Evolutionary conservation across 1,140 invertebrate genomes (phyloP), one percentile per base, ranked within the genome.

Genomic region (Fopius arisanus): DNA sequence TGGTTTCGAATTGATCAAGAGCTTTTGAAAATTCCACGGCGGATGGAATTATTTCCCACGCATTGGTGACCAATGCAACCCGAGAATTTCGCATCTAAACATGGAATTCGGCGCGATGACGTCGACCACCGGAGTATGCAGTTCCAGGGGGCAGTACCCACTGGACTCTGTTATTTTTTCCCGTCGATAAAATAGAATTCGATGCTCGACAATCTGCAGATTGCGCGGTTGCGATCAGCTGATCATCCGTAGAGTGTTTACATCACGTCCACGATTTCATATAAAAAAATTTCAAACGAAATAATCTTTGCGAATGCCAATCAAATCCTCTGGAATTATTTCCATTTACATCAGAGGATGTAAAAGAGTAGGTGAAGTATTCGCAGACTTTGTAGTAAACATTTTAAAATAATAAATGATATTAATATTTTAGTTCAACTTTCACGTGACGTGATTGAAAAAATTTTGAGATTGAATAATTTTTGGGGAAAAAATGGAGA

Each of bases 401-500:
- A n/a, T n/a, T n/a, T n/a, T n/a, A n/a, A n/a, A n/a, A n/a, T n/a
- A n/a, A n/a, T n/a, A n/a, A n/a, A n/a, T n/a, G n/a, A n/a, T n/a
- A n/a, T n/a, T n/a, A 43, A 43, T 43, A 19, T 19, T 19, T 51
- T 16, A 51, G n/a, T 51, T 16, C n/a, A 51, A 14, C n/a, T n/a
- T n/a, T 37, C 12, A 37, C 33, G 12, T 37, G 12, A 29, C n/a
- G n/a, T n/a, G n/a, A 26, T 65, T 65, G 10, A 7, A 7, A 43
- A 41, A 43, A 59, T 59, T 59, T 59, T 26, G 7, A 31, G 48
- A 29, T 40, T 66, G 10, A 21, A 7, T 31, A 40, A 69, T 29
- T 12, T 9, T 10, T 37, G 9, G 14, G 7, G 12, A 16, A 81
- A 66, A 16, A 10, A 75, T 0, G 82, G 79, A 51, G 84, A 83